Evolutionary conservation across 2,797 vertebrate species (phyloP).

Genomic region (Tauraco hartlaubi): DNA sequence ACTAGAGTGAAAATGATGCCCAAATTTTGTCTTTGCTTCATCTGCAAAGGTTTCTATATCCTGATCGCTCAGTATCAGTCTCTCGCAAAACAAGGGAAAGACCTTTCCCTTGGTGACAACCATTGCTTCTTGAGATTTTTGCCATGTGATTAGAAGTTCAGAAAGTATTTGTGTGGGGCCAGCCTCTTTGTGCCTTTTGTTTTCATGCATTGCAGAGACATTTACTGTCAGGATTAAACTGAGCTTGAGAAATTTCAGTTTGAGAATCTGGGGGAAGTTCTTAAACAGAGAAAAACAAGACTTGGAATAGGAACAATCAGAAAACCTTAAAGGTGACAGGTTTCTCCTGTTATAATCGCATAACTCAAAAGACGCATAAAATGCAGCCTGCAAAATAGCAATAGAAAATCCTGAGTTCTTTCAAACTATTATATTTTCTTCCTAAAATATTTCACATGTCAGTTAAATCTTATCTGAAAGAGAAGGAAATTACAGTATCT

Average conservation of each 20-base stretch:
- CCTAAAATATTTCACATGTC: neutral
- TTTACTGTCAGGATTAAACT: neutral
- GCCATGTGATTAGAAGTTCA: neutral
- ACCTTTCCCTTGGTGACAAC: neutral
- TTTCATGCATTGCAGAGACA: neutral
- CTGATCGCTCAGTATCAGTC: neutral
- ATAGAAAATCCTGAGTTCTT: neutral
- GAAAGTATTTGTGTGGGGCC: neutral
- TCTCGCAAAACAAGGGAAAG: neutral
- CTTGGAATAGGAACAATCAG: neutral
- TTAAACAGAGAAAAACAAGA: neutral
- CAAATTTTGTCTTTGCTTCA: neutral
- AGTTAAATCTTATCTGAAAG: neutral
- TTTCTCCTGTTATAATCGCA: neutral
- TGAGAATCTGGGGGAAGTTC: neutral
- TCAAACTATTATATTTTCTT: neutral
- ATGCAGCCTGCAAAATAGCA: neutral
- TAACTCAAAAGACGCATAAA: neutral
- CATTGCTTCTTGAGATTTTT: neutral
- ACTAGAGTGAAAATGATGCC: fast-evolving
- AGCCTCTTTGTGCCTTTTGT: neutral
- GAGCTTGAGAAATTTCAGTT: neutral
- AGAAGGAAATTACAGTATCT: neutral
- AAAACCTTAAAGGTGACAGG: neutral
- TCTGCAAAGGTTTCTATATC: neutral